A percentile compares a stretch with the other conserved stretches of the same genome.
phyloP scores from a whole-genome alignment of 2,113 vertebrate genomes.

The Callithrix jacchus region DNA sequence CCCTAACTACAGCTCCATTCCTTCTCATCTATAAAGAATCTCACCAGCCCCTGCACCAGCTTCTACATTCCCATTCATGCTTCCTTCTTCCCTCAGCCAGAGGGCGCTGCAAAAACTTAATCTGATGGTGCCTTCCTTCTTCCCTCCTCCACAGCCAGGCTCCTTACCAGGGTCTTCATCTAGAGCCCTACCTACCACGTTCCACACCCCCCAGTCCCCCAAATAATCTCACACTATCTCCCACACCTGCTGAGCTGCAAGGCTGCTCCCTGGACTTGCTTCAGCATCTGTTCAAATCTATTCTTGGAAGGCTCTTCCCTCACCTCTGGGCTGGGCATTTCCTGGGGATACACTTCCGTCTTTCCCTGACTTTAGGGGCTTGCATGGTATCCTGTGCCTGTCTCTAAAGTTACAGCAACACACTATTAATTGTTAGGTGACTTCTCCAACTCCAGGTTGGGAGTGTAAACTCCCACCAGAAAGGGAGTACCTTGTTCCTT shows the following conservation, averaged over 20 bases:
- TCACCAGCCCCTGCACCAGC: neutral
- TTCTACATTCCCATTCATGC: accelerated
- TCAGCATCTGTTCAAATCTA: neutral
- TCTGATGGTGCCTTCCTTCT: neutral
- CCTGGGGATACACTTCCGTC: too few species aligned
- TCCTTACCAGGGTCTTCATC: neutral
- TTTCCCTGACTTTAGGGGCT: neutral
- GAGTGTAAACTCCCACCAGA: neutral
- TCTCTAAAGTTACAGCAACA: neutral
- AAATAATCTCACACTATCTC: neutral
- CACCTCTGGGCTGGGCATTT: neutral
- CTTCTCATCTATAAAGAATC: neutral
- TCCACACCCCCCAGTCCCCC: neutral
- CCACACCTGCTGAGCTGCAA: neutral
- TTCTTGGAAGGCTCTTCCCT: neutral
- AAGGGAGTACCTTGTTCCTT: too few species aligned
- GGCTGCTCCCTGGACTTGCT: neutral
- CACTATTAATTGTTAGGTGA: too few species aligned
- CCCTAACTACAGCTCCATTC: neutral
- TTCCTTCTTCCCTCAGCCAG: neutral
- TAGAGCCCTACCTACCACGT: accelerated
- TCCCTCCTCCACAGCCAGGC: neutral
- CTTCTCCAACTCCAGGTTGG: neutral
- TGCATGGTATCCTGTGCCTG: neutral
- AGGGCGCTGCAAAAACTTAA: too few species aligned